phyloP scores from a whole-genome alignment of 2,113 vertebrate genomes.

The Tragulus kanchil region DNA sequence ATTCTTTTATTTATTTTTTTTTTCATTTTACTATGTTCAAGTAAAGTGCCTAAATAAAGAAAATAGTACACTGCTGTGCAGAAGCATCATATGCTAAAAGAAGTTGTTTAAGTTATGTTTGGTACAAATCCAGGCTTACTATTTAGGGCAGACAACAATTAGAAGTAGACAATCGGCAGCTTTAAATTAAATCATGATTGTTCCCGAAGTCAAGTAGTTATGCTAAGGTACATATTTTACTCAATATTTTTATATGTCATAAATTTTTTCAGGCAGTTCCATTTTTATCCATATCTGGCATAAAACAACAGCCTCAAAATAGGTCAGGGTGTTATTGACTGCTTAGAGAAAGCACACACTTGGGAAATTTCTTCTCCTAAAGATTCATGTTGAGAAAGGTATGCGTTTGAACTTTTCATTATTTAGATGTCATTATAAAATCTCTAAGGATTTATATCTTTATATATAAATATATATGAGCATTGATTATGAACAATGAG shows the following conservation, averaged over 20 bases:
- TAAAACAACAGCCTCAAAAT: conserved; percentile 59
- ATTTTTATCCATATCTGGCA: conserved; percentile 50
- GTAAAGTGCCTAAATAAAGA: background rate
- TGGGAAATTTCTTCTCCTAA: conserved; percentile 19
- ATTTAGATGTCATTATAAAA: conserved; percentile 18
- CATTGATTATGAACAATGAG: background rate
- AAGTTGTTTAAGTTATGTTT: background rate
- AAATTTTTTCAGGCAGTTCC: conserved; percentile 48
- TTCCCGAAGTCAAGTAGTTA: conserved; percentile 39
- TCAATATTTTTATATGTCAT: conserved; percentile 62
- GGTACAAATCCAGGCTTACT: background rate
- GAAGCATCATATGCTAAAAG: background rate
- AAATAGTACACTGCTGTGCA: background rate
- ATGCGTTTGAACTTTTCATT: background rate
- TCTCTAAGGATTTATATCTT: background rate
- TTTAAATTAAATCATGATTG: background rate
- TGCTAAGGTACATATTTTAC: background rate
- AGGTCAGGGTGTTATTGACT: conserved; percentile 67
- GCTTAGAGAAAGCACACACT: conserved; percentile 26
- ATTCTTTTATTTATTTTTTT: background rate
- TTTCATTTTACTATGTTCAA: background rate
- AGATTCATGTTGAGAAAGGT: background rate
- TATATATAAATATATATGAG: background rate
- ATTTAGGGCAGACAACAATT: background rate
- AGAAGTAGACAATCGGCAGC: background rate